Evolutionary conservation across 2,888 invertebrate species (phyloP).

Genomic region (Scaptodrosophila latifasciaeformis): DNA sequence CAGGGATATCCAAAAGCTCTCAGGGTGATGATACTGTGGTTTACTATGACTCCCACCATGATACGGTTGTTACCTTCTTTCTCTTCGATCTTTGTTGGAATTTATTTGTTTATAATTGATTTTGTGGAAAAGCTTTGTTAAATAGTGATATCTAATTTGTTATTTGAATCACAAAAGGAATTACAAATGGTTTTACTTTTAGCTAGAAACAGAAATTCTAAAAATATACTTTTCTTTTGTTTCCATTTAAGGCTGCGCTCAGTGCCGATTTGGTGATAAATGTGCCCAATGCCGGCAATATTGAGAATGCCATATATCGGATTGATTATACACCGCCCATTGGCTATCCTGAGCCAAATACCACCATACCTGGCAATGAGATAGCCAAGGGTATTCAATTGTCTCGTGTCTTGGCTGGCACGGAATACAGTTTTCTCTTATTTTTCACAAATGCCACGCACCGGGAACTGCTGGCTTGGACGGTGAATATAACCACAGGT

Average conservation of each 20-base stretch:
- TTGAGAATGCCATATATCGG: conserved; percentile 85
- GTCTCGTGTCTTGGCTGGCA: conserved; percentile 89
- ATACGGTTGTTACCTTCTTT: no score
- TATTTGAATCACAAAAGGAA: no score
- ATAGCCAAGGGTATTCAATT: conserved; percentile 90
- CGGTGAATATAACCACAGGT: conserved; percentile 93
- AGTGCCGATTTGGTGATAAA: conserved; percentile 91
- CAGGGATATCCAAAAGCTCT: no score
- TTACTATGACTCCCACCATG: no score
- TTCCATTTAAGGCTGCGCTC: no score
- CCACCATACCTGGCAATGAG: conserved; percentile 88
- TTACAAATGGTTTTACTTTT: no score
- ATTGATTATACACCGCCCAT: conserved; percentile 91
- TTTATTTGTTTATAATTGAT: no score
- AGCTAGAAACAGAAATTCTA: no score
- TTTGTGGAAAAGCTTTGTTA: no score
- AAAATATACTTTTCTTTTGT: conserved; percentile 1
- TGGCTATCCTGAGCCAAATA: conserved; percentile 89
- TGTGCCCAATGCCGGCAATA: conserved; percentile 88
- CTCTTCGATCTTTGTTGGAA: no score
- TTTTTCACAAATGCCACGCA: conserved; percentile 92
- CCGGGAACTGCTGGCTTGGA: conserved; percentile 91
- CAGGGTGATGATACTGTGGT: no score
- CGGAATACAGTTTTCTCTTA: conserved; percentile 93
- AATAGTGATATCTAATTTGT: no score